Evolutionary conservation across 2,888 invertebrate genomes (phyloP).

Genomic region (Encarsia formosa): DNA sequence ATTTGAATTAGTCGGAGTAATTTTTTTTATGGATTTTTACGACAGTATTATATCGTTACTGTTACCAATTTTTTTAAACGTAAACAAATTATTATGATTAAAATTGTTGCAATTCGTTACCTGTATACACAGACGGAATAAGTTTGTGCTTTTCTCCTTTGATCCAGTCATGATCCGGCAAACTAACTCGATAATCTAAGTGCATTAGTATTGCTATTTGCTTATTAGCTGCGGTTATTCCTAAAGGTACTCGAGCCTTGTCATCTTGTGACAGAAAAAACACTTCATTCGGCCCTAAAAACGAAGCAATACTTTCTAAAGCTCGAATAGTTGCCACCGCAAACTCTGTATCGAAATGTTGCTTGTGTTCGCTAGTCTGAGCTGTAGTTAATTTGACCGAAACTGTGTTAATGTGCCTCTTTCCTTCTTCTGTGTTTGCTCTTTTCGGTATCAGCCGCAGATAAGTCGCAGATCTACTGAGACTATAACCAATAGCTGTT

Average conservation of each 20-base stretch:
- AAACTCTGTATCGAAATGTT: conserved; percentile 32
- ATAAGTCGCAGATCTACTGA: conserved; percentile 32
- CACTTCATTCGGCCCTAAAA: neutral
- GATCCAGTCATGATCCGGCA: too few species aligned
- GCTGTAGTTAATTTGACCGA: conserved; percentile 31
- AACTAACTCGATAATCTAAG: too few species aligned
- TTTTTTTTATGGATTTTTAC: neutral
- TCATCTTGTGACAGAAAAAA: conserved; percentile 35
- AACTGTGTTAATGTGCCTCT: conserved; percentile 35
- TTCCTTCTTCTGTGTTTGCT: conserved; percentile 31
- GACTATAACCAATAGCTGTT: conserved; percentile 24
- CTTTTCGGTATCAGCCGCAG: conserved; percentile 32
- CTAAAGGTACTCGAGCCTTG: conserved; percentile 42
- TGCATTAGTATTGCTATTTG: too few species aligned
- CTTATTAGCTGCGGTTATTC: conserved; percentile 44
- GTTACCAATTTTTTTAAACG: neutral
- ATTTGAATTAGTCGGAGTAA: too few species aligned
- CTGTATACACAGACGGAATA: too few species aligned
- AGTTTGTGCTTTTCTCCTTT: too few species aligned
- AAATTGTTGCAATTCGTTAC: neutral
- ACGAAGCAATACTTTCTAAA: neutral
- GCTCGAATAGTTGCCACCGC: neutral
- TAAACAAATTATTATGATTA: neutral
- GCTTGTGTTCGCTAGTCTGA: conserved; percentile 27
- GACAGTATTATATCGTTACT: neutral